Conservation (phyloP, 1,140 invertebrate genomes). For the Drosophila kanapiae region DNA sequence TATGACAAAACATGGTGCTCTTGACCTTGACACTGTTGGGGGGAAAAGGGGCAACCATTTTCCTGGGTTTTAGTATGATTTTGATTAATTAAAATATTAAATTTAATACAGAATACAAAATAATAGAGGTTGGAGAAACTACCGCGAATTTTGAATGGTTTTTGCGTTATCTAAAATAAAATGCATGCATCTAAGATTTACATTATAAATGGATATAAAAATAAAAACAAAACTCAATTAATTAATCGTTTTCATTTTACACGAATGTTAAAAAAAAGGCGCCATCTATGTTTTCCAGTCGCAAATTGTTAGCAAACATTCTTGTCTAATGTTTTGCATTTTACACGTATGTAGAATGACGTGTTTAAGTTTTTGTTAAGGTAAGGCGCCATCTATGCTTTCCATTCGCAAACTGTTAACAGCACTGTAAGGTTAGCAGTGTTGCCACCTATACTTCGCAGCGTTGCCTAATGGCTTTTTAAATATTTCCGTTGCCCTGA, state of each 20-base stretch:
- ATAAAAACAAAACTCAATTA: too few species aligned
- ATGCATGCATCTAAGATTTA: too few species aligned
- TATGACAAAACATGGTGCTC: slow-evolving; percentile 32
- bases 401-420: slow-evolving; percentile 2
- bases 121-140: rapidly evolving
- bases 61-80: too few species aligned
- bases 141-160: too few species aligned
- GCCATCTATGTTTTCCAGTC: too few species aligned
- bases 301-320: too few species aligned
- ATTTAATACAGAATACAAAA: neutral
- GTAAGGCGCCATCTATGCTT: slow-evolving; percentile 15
- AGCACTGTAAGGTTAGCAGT: neutral
- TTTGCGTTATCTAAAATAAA: too few species aligned
- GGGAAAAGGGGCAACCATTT: neutral
- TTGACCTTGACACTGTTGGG: slow-evolving; percentile 65
- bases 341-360: neutral
- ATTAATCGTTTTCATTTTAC: too few species aligned
- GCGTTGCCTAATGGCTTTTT: neutral
- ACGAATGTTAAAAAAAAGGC: too few species aligned
- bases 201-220: too few species aligned
- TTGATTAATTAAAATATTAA: neutral
- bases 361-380: neutral
- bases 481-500: slow-evolving; percentile 26
- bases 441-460: neutral
- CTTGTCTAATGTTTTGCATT: too few species aligned